Conservation (phyloP, 2,888 invertebrate species). For the Seira ritae region DNA sequence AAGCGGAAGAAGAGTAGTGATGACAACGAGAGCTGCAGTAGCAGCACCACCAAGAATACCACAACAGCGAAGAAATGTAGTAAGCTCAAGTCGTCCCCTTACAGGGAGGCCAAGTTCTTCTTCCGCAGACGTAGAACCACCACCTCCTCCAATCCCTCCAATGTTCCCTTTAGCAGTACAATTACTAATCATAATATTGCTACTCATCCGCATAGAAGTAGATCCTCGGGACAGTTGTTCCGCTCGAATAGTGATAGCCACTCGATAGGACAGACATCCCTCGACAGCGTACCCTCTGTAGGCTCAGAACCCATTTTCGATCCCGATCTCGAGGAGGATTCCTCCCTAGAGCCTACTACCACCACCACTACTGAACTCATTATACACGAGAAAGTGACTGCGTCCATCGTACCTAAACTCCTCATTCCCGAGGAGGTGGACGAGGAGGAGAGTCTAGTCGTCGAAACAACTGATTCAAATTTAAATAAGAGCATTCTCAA, state of each 20-base stretch:
- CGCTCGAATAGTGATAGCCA: conserved; percentile 72
- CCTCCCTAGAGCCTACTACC: conserved; percentile 25
- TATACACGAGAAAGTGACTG: not conserved
- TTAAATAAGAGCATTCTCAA: not conserved
- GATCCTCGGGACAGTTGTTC: conserved; percentile 44
- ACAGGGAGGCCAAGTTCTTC: conserved; percentile 66
- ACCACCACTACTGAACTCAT: conserved; percentile 9
- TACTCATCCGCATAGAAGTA: conserved; percentile 20
- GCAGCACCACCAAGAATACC: conserved; percentile 44
- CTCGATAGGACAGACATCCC: conserved; percentile 68
- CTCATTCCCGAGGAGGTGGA: conserved; percentile 46
- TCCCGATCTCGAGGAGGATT: conserved; percentile 44
- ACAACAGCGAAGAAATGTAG: conserved; percentile 35
- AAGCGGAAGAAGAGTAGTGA: conserved; percentile 62
- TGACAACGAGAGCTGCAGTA: conserved; percentile 51
- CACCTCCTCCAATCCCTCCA: conserved; percentile 12
- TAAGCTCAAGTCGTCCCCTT: conserved; percentile 57
- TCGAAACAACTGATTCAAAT: not conserved
- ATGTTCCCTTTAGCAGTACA: not conserved
- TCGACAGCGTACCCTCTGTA: conserved; percentile 71
- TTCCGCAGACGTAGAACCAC: conserved; percentile 55
- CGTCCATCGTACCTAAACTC: conserved; percentile 18
- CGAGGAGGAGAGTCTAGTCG: conserved; percentile 15
- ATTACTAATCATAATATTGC: no score
- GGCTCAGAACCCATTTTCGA: conserved; percentile 69